phyloP scores from a whole-genome alignment of 1,140 invertebrate genomes.

The Aphaenogaster rudis region DNA sequence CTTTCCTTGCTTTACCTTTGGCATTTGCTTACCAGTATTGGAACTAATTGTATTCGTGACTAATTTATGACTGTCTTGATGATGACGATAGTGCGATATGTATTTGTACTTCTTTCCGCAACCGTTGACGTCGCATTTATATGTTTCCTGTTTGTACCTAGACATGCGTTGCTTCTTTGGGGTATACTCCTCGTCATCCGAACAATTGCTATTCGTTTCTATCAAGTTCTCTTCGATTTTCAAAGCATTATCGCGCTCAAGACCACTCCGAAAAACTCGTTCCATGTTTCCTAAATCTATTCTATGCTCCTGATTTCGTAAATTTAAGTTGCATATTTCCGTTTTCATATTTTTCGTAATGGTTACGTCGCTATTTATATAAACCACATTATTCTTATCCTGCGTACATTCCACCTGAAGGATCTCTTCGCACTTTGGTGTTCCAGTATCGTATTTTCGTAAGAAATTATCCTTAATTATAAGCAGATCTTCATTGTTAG shows the following conservation, averaged over 20 bases:
- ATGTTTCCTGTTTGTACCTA: constrained; percentile 84
- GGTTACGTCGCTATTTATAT: constrained; percentile 82
- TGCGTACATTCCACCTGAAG: constrained; percentile 75
- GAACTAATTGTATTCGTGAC: constrained; percentile 75
- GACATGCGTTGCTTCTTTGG: constrained; percentile 86
- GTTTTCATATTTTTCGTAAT: constrained; percentile 81
- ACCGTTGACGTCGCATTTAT: constrained; percentile 83
- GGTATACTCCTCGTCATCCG: constrained; percentile 85
- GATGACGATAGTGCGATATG: constrained; percentile 86
- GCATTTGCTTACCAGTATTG: constrained; percentile 75
- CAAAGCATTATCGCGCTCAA: constrained; percentile 75
- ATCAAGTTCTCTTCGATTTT: constrained; percentile 77
- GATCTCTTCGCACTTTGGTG: constrained; percentile 73
- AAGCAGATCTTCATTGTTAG: constrained; percentile 80
- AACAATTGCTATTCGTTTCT: constrained; percentile 80
- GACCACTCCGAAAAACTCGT: constrained; percentile 80
- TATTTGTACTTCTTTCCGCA: constrained; percentile 86
- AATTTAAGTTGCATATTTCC: constrained; percentile 72
- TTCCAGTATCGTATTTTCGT: constrained; percentile 79
- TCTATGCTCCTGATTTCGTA: constrained; percentile 80
- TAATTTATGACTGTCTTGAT: constrained; percentile 85
- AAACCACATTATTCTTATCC: constrained; percentile 79
- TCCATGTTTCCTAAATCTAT: constrained; percentile 83
- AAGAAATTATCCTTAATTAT: constrained; percentile 83
- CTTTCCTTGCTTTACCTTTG: constrained; percentile 81